phyloP scores from a whole-genome alignment of 2,797 vertebrate genomes.

The Capromys pilorides region DNA sequence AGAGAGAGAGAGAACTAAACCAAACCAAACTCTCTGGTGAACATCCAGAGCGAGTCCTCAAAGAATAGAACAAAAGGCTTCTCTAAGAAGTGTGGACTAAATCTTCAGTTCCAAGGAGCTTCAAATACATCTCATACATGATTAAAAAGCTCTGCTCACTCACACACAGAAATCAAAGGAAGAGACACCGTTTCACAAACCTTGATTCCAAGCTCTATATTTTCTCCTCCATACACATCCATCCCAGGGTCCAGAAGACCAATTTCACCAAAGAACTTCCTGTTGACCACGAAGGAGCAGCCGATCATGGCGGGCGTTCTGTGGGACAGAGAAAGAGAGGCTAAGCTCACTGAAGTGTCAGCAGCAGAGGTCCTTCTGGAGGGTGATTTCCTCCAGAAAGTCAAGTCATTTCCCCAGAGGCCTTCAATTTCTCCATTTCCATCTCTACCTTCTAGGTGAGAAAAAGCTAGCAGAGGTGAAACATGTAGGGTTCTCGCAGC shows the following conservation, averaged over 20 bases:
- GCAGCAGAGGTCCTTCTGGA: no score
- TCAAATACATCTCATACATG: neutral
- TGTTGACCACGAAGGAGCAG: conserved; percentile 96
- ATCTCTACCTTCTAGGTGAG: neutral
- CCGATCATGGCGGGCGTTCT: conserved; percentile 99
- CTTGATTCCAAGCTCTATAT: conserved; percentile 99
- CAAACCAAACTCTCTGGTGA: neutral
- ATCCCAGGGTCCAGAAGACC: conserved; percentile 97
- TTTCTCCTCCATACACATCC: conserved; percentile 99
- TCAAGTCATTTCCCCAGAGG: neutral
- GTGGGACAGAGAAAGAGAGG: conserved; percentile 45
- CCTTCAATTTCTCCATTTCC: neutral
- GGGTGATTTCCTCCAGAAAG: neutral
- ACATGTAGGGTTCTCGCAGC: accelerated
- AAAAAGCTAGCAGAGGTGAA: neutral
- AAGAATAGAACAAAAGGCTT: neutral
- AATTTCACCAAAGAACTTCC: conserved; percentile 95
- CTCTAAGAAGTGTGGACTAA: neutral
- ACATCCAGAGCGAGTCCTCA: neutral
- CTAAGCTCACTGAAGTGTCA: accelerated
- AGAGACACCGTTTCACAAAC: conserved; percentile 85
- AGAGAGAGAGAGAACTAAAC: neutral
- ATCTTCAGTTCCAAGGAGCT: neutral
- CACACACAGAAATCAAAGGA: neutral
- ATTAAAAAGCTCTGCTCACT: neutral